Base-by-base conservation (phyloP, 92 coral and sea anemone genomes). In the Parazoanthus darwini region DNA sequence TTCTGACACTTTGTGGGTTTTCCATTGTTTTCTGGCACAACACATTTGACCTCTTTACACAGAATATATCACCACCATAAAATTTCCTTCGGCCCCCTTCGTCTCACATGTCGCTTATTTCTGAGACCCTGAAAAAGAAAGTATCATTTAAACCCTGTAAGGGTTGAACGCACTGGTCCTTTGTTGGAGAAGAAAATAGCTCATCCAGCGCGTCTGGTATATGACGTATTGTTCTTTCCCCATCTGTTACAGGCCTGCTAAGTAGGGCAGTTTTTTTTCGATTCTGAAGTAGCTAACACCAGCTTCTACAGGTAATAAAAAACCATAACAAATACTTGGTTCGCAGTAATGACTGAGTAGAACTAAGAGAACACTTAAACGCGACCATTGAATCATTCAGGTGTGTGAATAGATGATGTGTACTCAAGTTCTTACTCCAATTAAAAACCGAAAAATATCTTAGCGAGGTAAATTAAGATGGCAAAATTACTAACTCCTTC, bases 1-100 rank as follows among this genome's bases (percentile, higher is more conserved):
- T 72, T 48, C 78, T 71, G 87, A 84, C 87, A 84, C 87, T 84
- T 84, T 51, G 79, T n/a, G 87, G 87, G 87, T 44, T 84, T 71
- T 68, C 29, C 44, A 68, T 84, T 84, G 87, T 84, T 18, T 6
- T 33, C 29, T 25, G 4, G 29, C 78, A 72, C 43, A 71, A 71
- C 37, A 74, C 26, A 54, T 46, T 70, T 84, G 79, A 84, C 87
- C 87, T 84, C 87, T 29, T 35, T 1, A n/a, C 18, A 84, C 42
- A 70, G 75, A 71, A 48, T 33, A 73, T 13, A 70, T 44, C 44
- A 44, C 39, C 42, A 33, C 35, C 33, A 29, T 29, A 48, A 51
- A 44, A 44, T 29, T 48, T 6, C 1, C 44, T 70, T 70, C 22
- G 22, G 2, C 6, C 66, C 26, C 22, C 44, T 25, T 46, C 18